Evolutionary conservation across 2,888 invertebrate species (phyloP).

Genomic region (Blera fallax): DNA sequence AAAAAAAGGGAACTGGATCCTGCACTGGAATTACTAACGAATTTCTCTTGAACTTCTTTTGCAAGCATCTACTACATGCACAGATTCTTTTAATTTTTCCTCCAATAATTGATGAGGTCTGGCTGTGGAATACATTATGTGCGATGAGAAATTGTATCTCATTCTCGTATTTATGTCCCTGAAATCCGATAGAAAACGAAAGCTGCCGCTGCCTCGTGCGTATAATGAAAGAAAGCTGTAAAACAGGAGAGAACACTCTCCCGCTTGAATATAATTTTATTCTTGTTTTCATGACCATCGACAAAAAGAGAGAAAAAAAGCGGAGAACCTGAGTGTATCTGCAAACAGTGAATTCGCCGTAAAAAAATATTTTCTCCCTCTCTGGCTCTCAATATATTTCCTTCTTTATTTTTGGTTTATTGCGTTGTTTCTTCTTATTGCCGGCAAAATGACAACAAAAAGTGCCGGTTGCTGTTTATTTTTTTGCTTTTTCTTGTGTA

Average conservation of each 20-base stretch:
- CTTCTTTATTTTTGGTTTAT: slow-evolving; percentile 9
- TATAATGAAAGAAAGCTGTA: background rate
- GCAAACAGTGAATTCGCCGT: slow-evolving; percentile 54
- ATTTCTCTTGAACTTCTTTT: background rate
- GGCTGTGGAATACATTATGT: background rate
- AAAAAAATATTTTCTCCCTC: background rate
- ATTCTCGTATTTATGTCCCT: background rate
- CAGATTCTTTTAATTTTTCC: background rate
- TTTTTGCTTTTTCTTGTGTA: slow-evolving; percentile 45
- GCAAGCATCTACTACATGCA: background rate
- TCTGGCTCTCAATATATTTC: background rate
- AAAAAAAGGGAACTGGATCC: background rate
- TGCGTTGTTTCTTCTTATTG: slow-evolving; percentile 6
- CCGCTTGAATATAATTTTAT: background rate
- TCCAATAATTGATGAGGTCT: background rate
- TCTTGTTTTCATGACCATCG: background rate
- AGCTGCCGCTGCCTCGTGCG: slow-evolving; percentile 1
- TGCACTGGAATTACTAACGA: background rate
- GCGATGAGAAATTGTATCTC: background rate
- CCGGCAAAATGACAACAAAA: slow-evolving; percentile 71
- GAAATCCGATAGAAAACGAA: slow-evolving; percentile 52
- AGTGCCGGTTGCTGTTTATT: slow-evolving; percentile 68
- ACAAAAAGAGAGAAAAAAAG: background rate
- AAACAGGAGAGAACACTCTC: background rate
- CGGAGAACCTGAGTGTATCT: background rate